Evolutionary conservation across 2,888 invertebrate species (phyloP).

Genomic region (Nebria salina): DNA sequence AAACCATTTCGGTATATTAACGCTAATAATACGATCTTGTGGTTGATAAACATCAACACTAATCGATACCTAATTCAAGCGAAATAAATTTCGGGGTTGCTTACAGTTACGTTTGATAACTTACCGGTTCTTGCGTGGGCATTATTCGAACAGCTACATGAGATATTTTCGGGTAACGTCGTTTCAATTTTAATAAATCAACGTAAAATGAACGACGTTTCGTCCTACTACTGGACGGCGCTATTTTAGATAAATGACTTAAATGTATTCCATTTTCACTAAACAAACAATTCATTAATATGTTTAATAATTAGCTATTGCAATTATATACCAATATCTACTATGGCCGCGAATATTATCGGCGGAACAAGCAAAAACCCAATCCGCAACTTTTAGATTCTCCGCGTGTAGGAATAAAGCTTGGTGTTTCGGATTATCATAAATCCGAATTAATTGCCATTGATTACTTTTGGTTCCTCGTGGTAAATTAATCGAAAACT

Average conservation of each 20-base stretch:
- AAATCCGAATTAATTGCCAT: slow-evolving; percentile 71
- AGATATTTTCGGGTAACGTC: slow-evolving; percentile 68
- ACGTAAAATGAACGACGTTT: slow-evolving; percentile 66
- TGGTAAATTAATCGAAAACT: slow-evolving; percentile 60
- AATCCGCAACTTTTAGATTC: slow-evolving; percentile 75
- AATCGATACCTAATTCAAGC: slow-evolving; percentile 66
- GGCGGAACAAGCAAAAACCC: slow-evolving; percentile 82
- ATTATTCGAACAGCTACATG: slow-evolving; percentile 77
- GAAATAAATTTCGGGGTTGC: slow-evolving; percentile 48
- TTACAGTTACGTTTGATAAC: slow-evolving; percentile 49
- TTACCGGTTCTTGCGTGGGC: slow-evolving; percentile 70
- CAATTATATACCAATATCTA: slow-evolving; percentile 70
- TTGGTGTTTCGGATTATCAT: slow-evolving; percentile 66
- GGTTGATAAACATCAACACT: slow-evolving; percentile 73
- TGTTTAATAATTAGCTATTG: background rate
- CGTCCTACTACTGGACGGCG: slow-evolving; percentile 63
- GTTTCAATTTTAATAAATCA: slow-evolving; percentile 70
- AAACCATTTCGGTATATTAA: slow-evolving; percentile 56
- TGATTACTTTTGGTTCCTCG: slow-evolving; percentile 55
- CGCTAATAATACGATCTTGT: slow-evolving; percentile 56
- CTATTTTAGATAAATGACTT: slow-evolving; percentile 66
- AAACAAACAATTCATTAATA: slow-evolving; percentile 50
- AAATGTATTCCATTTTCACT: slow-evolving; percentile 68
- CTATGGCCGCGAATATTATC: slow-evolving; percentile 65
- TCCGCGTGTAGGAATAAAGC: slow-evolving; percentile 73